phyloP scores from a whole-genome alignment of 2,113 vertebrate species.

The Nothobranchius furzeri region DNA sequence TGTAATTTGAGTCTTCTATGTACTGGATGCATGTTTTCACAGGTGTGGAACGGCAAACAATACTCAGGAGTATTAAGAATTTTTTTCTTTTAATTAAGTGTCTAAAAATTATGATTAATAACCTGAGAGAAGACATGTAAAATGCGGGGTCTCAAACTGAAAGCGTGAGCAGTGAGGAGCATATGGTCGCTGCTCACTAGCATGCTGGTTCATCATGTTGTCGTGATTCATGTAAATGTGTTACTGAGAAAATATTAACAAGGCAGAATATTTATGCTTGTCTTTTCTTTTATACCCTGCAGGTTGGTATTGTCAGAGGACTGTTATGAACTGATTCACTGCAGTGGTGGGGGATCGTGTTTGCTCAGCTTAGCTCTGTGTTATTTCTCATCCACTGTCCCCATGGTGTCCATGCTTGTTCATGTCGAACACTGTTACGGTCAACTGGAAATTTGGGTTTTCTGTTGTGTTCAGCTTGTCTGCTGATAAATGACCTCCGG shows the following conservation, averaged over 20 bases:
- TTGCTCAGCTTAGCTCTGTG: conserved; percentile 62
- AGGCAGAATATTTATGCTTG: conserved; percentile 60
- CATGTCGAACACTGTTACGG: conserved; percentile 51
- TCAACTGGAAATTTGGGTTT: conserved; percentile 59
- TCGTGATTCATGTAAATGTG: conserved; percentile 37
- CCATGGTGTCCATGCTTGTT: conserved; percentile 41
- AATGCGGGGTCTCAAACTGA: conserved; percentile 38
- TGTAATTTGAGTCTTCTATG: conserved; percentile 45
- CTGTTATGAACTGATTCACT: conserved; percentile 59
- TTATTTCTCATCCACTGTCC: conserved; percentile 61
- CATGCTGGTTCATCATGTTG: conserved; percentile 62
- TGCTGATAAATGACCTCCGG: conserved; percentile 65
- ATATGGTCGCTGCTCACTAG: conserved; percentile 55
- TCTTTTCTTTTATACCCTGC: conserved; percentile 62
- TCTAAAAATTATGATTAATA: conserved; percentile 71
- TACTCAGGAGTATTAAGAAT: conserved; percentile 49
- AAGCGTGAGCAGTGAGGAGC: conserved; percentile 11
- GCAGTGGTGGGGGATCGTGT: conserved; percentile 53
- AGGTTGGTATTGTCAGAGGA: conserved; percentile 62
- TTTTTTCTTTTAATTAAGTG: conserved; percentile 4
- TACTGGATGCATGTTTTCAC: conserved; percentile 34
- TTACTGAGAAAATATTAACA: conserved; percentile 62
- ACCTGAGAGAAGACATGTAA: conserved; percentile 27
- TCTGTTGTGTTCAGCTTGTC: conserved; percentile 33
- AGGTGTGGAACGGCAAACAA: conserved; percentile 41